phyloP scores from a whole-genome alignment of 2,113 vertebrate species.

The Pelvicachromis taeniatus region DNA sequence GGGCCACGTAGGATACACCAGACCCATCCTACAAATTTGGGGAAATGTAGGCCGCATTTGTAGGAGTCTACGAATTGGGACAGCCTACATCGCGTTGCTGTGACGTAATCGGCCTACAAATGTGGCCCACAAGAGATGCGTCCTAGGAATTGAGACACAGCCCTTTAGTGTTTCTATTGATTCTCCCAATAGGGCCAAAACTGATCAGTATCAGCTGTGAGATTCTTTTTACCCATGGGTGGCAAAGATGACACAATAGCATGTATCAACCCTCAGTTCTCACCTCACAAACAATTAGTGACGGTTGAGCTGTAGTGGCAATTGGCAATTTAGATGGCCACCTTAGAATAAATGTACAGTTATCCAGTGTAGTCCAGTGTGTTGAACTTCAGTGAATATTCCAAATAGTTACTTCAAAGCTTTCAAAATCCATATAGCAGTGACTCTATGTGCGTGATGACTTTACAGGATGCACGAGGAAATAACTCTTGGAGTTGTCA shows the following conservation, averaged over 20 bases:
- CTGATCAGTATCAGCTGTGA: background rate
- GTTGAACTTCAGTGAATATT: background rate
- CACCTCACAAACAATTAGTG: background rate
- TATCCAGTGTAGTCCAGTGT: background rate
- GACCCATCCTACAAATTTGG: too few species aligned
- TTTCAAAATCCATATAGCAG: background rate
- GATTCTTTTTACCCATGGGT: accelerated
- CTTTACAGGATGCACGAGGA: background rate
- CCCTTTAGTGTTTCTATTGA: background rate
- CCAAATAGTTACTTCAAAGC: background rate
- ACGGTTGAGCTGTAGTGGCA: background rate
- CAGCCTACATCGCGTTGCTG: too few species aligned
- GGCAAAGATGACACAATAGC: background rate
- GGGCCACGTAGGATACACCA: too few species aligned
- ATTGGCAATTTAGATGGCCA: background rate
- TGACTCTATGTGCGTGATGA: background rate
- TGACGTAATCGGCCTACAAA: too few species aligned
- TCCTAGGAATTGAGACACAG: too few species aligned
- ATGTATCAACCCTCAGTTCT: background rate
- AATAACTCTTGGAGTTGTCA: background rate
- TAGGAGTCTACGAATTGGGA: too few species aligned
- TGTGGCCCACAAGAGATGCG: too few species aligned
- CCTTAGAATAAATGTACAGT: background rate
- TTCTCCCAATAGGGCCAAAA: background rate
- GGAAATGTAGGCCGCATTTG: too few species aligned